Evolutionary conservation across 2,797 vertebrate species (phyloP), one percentile per base, ranked within the genome.

Genomic region (Adrianichthys oophorus): DNA sequence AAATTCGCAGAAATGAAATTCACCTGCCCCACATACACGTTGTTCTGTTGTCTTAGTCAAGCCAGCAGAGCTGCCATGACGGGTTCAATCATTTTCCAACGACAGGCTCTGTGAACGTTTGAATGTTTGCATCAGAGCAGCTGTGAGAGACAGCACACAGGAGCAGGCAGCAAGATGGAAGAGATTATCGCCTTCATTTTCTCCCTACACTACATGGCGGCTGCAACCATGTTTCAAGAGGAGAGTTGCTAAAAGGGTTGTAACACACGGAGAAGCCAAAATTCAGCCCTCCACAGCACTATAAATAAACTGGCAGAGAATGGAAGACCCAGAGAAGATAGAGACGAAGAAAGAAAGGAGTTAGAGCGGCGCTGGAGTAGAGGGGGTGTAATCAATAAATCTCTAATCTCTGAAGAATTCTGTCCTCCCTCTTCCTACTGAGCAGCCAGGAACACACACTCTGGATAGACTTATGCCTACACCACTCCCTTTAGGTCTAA

Each of bases 351-450:
- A 4, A 60, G 58, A 40, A 12, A 29, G 24, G 57, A 52, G 75
- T 41, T 50, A 32, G 62, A 66, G 54, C 23, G 46, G 50, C 8
- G 29, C 29, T 10, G 49, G 65, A 46, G 44, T 70, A 58, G 77
- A 73, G 80, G 72, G 62, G 56, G 32, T 37, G 32, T 77, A 78
- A 90, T 90, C 88, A 87, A 91, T 91, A 84, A 18, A 77, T 85
- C 79, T 83, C 69, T 83, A 83, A 90, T 82, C 82, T 80, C 72
- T 65, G 48, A 79, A 68, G 69, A 65, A 68, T 90, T 85, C 78
- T 78, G 77, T 80, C 62, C 59, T 72, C 65, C 45, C 55, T 65
- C 23, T 67, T 68, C 65, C 43, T 49, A 70, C 59, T 56, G 52
- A 58, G 51, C 70, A 76, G 50, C 37, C 16, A 47, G 62, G 57